Evolutionary conservation across 2,113 vertebrate species (phyloP).

Genomic region (Pyxicephalus adspersus): DNA sequence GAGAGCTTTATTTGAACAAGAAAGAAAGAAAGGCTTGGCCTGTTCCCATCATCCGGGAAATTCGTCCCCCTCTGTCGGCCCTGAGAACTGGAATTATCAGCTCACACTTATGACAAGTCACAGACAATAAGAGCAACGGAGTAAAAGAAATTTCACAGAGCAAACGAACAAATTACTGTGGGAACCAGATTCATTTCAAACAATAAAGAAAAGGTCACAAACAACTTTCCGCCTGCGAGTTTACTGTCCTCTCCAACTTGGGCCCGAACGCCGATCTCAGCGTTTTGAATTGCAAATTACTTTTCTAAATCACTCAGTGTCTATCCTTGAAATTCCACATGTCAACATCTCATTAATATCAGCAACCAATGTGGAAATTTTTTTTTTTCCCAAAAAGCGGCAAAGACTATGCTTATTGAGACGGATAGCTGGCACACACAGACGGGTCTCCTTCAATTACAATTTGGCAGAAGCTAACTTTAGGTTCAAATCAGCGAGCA

Average conservation of each 20-base stretch:
- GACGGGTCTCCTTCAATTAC: slow-evolving; percentile 70
- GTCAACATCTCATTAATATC: slow-evolving; percentile 75
- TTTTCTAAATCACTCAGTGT: slow-evolving; percentile 73
- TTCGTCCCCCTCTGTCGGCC: background rate
- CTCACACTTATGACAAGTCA: background rate
- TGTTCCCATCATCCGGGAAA: too few species aligned
- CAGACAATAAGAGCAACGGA: slow-evolving; percentile 17
- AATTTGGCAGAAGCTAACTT: slow-evolving; percentile 73
- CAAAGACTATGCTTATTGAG: slow-evolving; percentile 70
- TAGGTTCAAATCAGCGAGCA: slow-evolving; percentile 69
- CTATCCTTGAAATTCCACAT: slow-evolving; percentile 73
- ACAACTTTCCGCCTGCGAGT: slow-evolving; percentile 59
- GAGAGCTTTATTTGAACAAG: too few species aligned
- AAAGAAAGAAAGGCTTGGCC: too few species aligned
- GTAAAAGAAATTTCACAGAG: background rate
- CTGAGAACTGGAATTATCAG: slow-evolving; percentile 6
- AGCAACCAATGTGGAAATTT: slow-evolving; percentile 66
- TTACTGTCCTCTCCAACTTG: slow-evolving; percentile 64
- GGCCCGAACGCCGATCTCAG: slow-evolving; percentile 64
- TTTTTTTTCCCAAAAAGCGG: slow-evolving; percentile 67
- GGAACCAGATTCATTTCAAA: slow-evolving; percentile 52
- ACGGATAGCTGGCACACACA: slow-evolving; percentile 70
- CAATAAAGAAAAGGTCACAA: slow-evolving; percentile 40
- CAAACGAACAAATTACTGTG: slow-evolving; percentile 49
- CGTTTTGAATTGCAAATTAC: slow-evolving; percentile 73